Base-by-base conservation (phyloP, 2,113 vertebrate species). In the Dolichotis patagonum region DNA sequence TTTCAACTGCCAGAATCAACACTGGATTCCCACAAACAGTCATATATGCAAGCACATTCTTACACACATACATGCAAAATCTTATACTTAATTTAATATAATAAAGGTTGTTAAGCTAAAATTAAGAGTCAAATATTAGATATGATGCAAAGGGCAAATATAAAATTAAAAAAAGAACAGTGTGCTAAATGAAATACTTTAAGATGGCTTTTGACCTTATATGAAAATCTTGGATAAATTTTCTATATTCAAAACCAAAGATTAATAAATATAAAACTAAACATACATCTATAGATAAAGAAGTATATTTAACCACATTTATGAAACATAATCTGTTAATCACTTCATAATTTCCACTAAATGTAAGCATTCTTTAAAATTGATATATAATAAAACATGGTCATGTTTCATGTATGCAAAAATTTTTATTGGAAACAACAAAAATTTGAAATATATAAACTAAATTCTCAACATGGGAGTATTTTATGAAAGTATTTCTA, bases 221-320 rank as follows among this genome's bases (percentile, higher is more conserved):
- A 71, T 63, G 28, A 38, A 86, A 65, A 73, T 85, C n/a, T 14
- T 38, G 19, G 75, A 1, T 77, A 88, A 80, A 65, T 3, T 88
- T 94, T 43, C 19, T 24, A 88, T n/a, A 77, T 5, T n/a, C 3
- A 77, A 88, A 77, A 86, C 22, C 11, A 43, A 78, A 58, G 26
- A 49, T 84, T 32, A 84, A 80, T 87, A 43, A 94, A 77, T 62
- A 90, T 56, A 84, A 91, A 84, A 80, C 35, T 75, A 91, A 69
- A 67, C 17, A n/a, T 41, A 43, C 5, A 19, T 73, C 41, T 67
- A 65, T 78, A 67, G 1, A 65, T 69, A 4, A 77, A 77, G 35
- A 38, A 75, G 3, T 69, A 9, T 22, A 28, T 35, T 87, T 86
- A 67, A 28, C 20, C 7, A 67, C 35, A 77, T 90, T 92, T 54